phyloP scores from a whole-genome alignment of 2,113 vertebrate genomes.

The Pithys albifrons region DNA sequence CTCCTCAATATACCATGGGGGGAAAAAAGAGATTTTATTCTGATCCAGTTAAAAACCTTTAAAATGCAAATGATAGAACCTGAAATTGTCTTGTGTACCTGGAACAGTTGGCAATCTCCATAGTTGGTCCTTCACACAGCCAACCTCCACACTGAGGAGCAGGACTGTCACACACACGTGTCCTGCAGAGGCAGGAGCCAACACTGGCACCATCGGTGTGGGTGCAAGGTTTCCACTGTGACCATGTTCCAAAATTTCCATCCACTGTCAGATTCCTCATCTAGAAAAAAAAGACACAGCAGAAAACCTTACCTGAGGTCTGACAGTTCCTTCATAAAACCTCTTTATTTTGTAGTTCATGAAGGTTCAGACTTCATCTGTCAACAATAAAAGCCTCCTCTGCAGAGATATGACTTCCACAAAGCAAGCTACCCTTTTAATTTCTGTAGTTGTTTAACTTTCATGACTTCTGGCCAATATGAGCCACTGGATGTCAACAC shows the following conservation, averaged over 20 bases:
- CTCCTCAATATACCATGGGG: background rate
- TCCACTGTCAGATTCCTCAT: conserved; percentile 91
- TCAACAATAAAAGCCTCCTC: background rate
- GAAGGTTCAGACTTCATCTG: background rate
- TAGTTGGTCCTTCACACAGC: conserved; percentile 86
- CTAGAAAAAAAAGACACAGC: conserved; percentile 71
- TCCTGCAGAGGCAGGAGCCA: conserved; percentile 90
- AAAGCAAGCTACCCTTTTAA: background rate
- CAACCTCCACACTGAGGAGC: conserved; percentile 90
- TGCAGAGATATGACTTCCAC: background rate
- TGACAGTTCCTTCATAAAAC: background rate
- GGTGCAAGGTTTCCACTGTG: conserved; percentile 85
- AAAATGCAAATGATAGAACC: background rate
- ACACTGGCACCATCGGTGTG: conserved; percentile 82
- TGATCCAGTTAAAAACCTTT: background rate
- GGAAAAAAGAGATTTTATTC: background rate
- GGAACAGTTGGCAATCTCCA: conserved; percentile 95
- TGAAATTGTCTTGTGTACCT: conserved; percentile 74
- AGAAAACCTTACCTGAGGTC: background rate
- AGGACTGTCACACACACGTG: conserved; percentile 87
- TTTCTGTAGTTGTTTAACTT: background rate
- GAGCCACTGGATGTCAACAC: background rate
- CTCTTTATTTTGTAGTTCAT: background rate
- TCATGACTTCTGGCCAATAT: background rate
- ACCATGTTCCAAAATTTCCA: conserved; percentile 87